Evolutionary conservation across 2,888 invertebrate species (phyloP).

Genomic region (Seladonia tumulorum): DNA sequence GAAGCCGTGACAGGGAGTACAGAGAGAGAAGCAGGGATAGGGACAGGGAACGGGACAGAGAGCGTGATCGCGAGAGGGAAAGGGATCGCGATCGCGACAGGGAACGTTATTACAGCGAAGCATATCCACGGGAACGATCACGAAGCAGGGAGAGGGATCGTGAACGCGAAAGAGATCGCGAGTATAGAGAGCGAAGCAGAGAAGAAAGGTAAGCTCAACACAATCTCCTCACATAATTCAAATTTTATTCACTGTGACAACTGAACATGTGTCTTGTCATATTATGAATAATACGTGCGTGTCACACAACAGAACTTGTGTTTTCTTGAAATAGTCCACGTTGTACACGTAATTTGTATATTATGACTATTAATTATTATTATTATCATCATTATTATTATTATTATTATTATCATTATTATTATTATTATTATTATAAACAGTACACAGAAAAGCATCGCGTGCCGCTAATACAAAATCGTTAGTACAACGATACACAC

Average conservation of each 20-base stretch:
- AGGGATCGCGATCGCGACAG: slow-evolving; percentile 86
- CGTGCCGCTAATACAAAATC: background rate
- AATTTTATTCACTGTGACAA: slow-evolving; percentile 35
- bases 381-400: background rate
- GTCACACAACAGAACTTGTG: slow-evolving; percentile 2
- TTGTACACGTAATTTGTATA: slow-evolving; percentile 32
- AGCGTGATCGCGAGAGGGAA: slow-evolving; percentile 85
- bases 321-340: background rate
- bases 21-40: slow-evolving; percentile 86
- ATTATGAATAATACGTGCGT: slow-evolving; percentile 4
- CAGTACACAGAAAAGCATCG: background rate
- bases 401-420: background rate
- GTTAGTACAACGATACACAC: background rate
- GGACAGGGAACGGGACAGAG: slow-evolving; percentile 86
- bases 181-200: slow-evolving; percentile 91
- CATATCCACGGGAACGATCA: slow-evolving; percentile 89
- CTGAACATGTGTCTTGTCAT: slow-evolving; percentile 24
- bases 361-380: background rate
- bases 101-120: slow-evolving; percentile 84
- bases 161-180: slow-evolving; percentile 87
- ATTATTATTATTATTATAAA: background rate
- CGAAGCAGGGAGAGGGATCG: slow-evolving; percentile 91
- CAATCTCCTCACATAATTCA: slow-evolving; percentile 48
- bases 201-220: slow-evolving; percentile 89
- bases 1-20: slow-evolving; percentile 88